A percentile compares a stretch with the other conserved stretches of the same genome.
phyloP scores from a whole-genome alignment of 2,888 invertebrate genomes.

The Ditula angustiorana region DNA sequence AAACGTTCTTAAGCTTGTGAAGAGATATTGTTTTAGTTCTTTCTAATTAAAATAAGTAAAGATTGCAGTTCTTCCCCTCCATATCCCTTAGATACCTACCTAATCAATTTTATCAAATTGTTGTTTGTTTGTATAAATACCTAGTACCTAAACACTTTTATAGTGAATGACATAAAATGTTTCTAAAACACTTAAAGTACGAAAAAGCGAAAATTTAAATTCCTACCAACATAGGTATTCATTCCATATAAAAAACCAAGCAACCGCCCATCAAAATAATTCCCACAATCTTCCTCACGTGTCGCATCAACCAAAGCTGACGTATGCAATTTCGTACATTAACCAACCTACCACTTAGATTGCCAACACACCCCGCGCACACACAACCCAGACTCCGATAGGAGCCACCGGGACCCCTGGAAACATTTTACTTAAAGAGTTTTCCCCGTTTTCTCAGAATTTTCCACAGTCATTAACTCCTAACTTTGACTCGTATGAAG shows the following conservation, averaged over 20 bases:
- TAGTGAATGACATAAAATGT: too few relatives aligned
- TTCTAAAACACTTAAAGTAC: too few relatives aligned
- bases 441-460: constrained; percentile 59
- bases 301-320: constrained; percentile 30
- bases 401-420: constrained; percentile 1
- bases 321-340: constrained; percentile 56
- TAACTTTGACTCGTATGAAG: constrained; percentile 65
- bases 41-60: too few relatives aligned
- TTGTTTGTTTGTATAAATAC: too few relatives aligned
- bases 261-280: constrained; percentile 18
- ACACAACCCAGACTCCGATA: neutral
- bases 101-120: too few relatives aligned
- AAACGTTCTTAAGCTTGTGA: too few relatives aligned
- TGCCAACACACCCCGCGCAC: neutral
- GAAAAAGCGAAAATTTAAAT: constrained; percentile 1
- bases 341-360: constrained; percentile 47
- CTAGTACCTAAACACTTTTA: too few relatives aligned
- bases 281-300: constrained; percentile 15
- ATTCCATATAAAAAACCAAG: neutral
- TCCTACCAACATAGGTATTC: neutral
- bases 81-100: too few relatives aligned
- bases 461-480: constrained; percentile 60
- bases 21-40: too few relatives aligned
- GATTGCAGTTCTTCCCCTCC: too few relatives aligned
- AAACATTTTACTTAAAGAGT: constrained; percentile 42